Conservation (phyloP, 2,888 invertebrate genomes). For the Pyralis farinalis region DNA sequence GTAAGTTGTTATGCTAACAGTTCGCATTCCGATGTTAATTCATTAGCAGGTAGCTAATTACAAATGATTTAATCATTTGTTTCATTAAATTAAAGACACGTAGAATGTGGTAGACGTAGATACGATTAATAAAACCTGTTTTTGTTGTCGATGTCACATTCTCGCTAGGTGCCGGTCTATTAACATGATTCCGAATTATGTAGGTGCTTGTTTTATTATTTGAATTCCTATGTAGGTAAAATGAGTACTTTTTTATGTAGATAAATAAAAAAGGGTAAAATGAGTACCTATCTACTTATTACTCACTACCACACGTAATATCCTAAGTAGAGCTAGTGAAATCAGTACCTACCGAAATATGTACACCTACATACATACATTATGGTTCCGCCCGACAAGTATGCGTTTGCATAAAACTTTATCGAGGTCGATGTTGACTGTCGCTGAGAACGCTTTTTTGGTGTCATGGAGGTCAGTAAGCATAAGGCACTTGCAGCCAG, state of each 20-base stretch:
- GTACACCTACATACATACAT: too few species aligned
- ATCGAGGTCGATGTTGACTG: conserved; percentile 38
- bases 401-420: conserved; percentile 2
- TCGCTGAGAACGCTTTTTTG: conserved; percentile 48
- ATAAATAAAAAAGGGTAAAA: too few species aligned
- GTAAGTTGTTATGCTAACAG: conserved; percentile 75
- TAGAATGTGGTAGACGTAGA: conserved; percentile 3
- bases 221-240: neutral
- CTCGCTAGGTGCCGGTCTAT: conserved; percentile 1
- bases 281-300: too few species aligned
- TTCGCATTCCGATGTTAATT: neutral
- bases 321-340: too few species aligned
- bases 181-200: neutral
- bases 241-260: too few species aligned
- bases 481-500: conserved; percentile 11
- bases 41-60: conserved; percentile 1
- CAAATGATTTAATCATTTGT: neutral
- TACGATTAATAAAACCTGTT: conserved; percentile 18
- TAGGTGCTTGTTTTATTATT: neutral
- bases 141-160: conserved; percentile 13
- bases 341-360: too few species aligned
- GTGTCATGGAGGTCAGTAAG: conserved; percentile 44
- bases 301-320: too few species aligned
- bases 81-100: conserved; percentile 11
- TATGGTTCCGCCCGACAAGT: neutral